phyloP scores from a whole-genome alignment of 2,888 invertebrate species.

The Phrixothrix hirtus region DNA sequence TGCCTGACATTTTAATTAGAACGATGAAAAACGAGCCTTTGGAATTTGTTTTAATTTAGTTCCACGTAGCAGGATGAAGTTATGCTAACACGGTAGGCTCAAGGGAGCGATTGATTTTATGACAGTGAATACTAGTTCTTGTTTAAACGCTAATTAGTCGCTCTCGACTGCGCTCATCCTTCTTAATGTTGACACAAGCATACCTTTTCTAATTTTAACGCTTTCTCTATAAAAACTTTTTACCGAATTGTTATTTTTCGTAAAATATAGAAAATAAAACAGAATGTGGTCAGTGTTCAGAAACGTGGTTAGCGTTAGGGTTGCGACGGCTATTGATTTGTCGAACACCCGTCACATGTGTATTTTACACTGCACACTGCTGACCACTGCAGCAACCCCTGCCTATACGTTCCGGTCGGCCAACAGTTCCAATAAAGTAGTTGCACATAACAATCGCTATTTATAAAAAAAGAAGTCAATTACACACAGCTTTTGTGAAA shows the following conservation, averaged over 20 bases:
- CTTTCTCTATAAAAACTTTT: too few species aligned
- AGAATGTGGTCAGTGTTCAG: constrained; percentile 42
- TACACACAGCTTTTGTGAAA: too few species aligned
- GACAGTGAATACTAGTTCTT: constrained; percentile 30
- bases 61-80: constrained; percentile 39
- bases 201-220: too few species aligned
- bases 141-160: constrained; percentile 22
- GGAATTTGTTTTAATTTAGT: constrained; percentile 53
- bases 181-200: too few species aligned
- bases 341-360: constrained; percentile 52
- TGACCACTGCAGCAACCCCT: constrained; percentile 35
- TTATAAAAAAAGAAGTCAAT: neutral
- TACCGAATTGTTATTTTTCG: constrained; percentile 22
- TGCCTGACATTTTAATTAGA: constrained; percentile 54
- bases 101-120: constrained; percentile 33
- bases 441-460: neutral
- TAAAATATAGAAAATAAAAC: constrained; percentile 51
- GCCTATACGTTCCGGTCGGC: constrained; percentile 33
- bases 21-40: constrained; percentile 53
- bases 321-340: constrained; percentile 53
- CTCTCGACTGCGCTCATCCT: too few species aligned
- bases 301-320: constrained; percentile 39
- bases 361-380: constrained; percentile 47
- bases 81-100: constrained; percentile 23
- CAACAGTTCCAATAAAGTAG: constrained; percentile 24